Base-by-base conservation (phyloP, 2,113 vertebrate genomes). In the Anguilla rostrata region DNA sequence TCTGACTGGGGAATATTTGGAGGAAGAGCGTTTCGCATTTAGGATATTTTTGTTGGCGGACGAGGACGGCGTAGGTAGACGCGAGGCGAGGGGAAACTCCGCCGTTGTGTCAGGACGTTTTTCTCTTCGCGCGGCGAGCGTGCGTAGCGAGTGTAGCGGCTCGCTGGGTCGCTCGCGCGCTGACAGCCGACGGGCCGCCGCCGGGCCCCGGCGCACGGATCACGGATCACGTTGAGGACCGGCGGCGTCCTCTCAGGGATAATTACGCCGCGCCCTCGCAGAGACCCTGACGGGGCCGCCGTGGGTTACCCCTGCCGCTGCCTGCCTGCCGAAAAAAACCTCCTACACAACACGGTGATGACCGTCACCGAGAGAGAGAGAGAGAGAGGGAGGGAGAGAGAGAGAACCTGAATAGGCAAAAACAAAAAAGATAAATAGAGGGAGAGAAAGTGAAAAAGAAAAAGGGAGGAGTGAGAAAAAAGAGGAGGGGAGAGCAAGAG, bases 161-260 rank as follows among this genome's bases (percentile, higher is more conserved):
- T 53, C 12, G 49, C 49, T 9, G 60, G 60, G 60, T 26, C 60
- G 20, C 7, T 63, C 60, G 3, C 18, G 11, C 96, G 92, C 93
- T 96, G 95, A 95, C 95, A 94, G 94, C 92, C 94, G 94, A 94
- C 93, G 94, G 92, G 91, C 93, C 91, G 92, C 91, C 92, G 92
- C 93, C 93, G 93, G 91, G 94, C 94, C 92, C 92, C 88, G 92
- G 94, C 95, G 93, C 95, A 96, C 95, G 96, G 95, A 94, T 96
- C 95, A 96, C 95, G 96, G 95, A 94, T 96, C 95, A 94, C 95
- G 95, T 96, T 95, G 95, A 95, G 94, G 94, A 94, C 95, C 94
- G 95, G 29, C 92, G 88, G 93, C 95, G 93, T 95, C 95, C 94
- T 96, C 96, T 96, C 94, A 95, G 94, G 92, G 94, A 91, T 93